phyloP scores from a whole-genome alignment of 2,113 vertebrate species.

The Opisthocomus hoazin region DNA sequence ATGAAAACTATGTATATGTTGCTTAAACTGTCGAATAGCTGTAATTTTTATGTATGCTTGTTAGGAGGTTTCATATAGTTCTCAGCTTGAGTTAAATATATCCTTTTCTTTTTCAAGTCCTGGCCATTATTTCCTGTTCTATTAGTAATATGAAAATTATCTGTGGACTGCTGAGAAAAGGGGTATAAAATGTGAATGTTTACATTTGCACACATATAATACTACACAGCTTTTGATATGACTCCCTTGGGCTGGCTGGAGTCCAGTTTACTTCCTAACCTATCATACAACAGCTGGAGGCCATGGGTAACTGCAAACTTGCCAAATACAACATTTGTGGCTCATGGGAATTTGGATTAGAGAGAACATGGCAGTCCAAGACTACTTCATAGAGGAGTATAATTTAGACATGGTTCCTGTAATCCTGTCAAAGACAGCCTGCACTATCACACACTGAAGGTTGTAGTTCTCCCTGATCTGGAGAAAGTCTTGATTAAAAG shows the following conservation, averaged over 20 bases:
- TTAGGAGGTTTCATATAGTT: background rate
- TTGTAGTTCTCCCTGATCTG: background rate
- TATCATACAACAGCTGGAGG: constrained; percentile 27
- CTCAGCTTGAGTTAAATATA: background rate
- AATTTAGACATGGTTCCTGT: constrained; percentile 32
- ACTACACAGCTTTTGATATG: constrained; percentile 20
- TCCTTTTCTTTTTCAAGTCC: background rate
- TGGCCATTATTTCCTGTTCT: background rate
- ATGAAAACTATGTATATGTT: background rate
- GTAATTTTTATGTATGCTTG: background rate
- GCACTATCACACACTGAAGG: background rate
- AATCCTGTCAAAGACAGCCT: background rate
- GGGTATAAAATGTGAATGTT: constrained; percentile 9
- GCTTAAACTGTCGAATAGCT: background rate
- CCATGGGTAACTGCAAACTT: constrained; percentile 14
- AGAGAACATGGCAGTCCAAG: background rate
- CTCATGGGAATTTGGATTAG: constrained; percentile 32
- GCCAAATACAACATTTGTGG: constrained; percentile 26
- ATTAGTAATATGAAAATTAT: constrained; percentile 15
- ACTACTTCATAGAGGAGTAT: constrained; percentile 15
- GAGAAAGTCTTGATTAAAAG: background rate
- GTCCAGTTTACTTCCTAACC: constrained; percentile 45
- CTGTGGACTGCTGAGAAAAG: background rate
- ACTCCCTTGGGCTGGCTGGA: constrained; percentile 20
- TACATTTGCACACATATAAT: constrained; percentile 21